These are phyloP conservation scores for Hystrix brachyura DNA, from an alignment of 2,113 vertebrate genomes.

Conservation along the genomic window DNA sequence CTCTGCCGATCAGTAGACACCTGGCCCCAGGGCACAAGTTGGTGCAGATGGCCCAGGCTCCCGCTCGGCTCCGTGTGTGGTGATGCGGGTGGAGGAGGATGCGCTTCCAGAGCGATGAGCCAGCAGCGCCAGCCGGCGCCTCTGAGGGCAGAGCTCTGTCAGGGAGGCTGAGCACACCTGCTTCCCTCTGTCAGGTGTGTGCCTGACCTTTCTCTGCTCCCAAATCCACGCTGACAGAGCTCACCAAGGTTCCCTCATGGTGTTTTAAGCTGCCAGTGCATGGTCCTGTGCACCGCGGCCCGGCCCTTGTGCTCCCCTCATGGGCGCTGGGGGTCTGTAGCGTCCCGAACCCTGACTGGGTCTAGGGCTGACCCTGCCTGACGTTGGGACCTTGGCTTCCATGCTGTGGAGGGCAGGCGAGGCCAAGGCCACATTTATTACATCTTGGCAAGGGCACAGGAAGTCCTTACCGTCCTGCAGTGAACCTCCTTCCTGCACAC, in stretches of 20 bases:
- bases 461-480: not conserved
- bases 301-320: too few species aligned
- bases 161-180: not conserved
- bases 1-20: not conserved
- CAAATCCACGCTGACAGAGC: not conserved
- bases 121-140: not conserved
- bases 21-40: not conserved
- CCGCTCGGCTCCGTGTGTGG: not conserved
- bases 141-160: not conserved
- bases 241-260: too few species aligned
- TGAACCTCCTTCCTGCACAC: not conserved
- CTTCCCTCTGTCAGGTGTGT: not conserved
- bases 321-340: too few species aligned
- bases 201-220: not conserved
- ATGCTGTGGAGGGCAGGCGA: too few species aligned
- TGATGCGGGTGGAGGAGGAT: not conserved
- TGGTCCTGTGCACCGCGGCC: not conserved
- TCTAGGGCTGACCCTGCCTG: too few species aligned
- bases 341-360: too few species aligned
- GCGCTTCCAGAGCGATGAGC: accelerated
- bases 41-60: not conserved
- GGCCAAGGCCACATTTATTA: not conserved
- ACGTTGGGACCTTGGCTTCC: too few species aligned
- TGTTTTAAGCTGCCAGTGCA: not conserved
- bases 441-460: not conserved